These are phyloP conservation scores for Polypedilum pembai DNA, from an alignment of 1,140 invertebrate species.

Conservation along the genomic window DNA sequence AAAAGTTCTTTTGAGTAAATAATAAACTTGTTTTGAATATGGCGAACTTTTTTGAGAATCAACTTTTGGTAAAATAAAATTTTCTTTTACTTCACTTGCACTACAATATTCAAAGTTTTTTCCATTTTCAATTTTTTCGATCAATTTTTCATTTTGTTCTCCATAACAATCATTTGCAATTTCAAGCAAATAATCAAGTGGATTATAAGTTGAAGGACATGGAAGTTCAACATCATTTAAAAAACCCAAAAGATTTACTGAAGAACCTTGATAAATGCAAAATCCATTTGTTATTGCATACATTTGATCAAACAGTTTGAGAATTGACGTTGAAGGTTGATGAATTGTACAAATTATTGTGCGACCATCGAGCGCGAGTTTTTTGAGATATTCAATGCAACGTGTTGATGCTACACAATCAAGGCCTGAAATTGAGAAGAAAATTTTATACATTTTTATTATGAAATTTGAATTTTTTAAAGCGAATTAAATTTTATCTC, in stretches of 20 bases:
- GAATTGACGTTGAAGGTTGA: conserved; percentile 79
- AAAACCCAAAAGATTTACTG: conserved; percentile 66
- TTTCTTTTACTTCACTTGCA: neutral
- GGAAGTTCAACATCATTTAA: conserved; percentile 59
- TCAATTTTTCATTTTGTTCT: conserved; percentile 13
- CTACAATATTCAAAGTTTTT: neutral
- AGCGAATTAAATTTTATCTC: no score
- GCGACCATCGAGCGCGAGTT: conserved; percentile 74
- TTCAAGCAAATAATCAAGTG: conserved; percentile 83
- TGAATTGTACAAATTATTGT: conserved; percentile 91
- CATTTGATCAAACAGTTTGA: conserved; percentile 84
- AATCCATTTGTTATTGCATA: conserved; percentile 73
- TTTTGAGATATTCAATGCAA: conserved; percentile 70
- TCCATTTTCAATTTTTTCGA: neutral
- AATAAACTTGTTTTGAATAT: neutral
- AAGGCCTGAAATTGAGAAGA: conserved; percentile 54
- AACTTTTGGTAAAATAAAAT: neutral
- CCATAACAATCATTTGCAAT: conserved; percentile 75
- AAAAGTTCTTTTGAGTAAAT: neutral
- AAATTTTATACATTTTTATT: no score
- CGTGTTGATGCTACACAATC: conserved; percentile 90
- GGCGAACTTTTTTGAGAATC: neutral
- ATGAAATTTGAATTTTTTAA: no score
- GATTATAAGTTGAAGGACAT: conserved; percentile 85
- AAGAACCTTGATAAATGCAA: conserved; percentile 76